Base-by-base conservation (phyloP, 2,888 invertebrate genomes). In the Drosophila multiciliata region DNA sequence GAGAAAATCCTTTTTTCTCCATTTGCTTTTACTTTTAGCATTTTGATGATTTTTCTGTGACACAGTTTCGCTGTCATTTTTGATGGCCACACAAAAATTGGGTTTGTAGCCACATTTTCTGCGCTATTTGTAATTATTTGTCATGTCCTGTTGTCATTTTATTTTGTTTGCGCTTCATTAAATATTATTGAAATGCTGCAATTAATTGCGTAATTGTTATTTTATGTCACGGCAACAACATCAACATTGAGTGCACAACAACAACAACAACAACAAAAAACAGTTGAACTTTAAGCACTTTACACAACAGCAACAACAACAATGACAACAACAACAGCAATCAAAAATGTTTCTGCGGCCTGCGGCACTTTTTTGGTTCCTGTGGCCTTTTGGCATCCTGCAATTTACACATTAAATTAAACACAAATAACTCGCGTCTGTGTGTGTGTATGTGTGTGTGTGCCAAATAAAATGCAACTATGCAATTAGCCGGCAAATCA, bases 201-300 rank as follows among this genome's bases (percentile, higher is more conserved):
- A 86, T 86, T 86, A 90, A 86, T 90, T 89, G 89, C 85, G 87
- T 86, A 86, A 86, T 86, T 86, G 86, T 90, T 90, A 84, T 86
- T 90, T 90, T 89, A 86, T 87, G 89, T 89, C 68, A 61, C 66
- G 55, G 26, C 74, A 48, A 42, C 73, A 66, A 20, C 70, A 65
- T 15, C 60, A 66, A 45, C 52, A 53, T 52, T 62, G 40, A 59
- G 29, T 55, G 49, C 61, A 40, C 45, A 52, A 60, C 40, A 42
- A 59, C 55, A 48, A 54, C 35, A 68, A 45, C 63, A 59, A 61
- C 65, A 57, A 53, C 23, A 23, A 23, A 26, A 29, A 29, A 29
- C 66, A 54, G 36, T 66, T 57, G 67, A 81, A 83, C 81, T 86
- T 89, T 64, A 81, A 87, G 74, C 83, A 87, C 84, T 83, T 75